These are phyloP conservation scores for Peromyscus maniculatus DNA, from an alignment of 2,113 vertebrate genomes.

Conservation along the genomic window DNA sequence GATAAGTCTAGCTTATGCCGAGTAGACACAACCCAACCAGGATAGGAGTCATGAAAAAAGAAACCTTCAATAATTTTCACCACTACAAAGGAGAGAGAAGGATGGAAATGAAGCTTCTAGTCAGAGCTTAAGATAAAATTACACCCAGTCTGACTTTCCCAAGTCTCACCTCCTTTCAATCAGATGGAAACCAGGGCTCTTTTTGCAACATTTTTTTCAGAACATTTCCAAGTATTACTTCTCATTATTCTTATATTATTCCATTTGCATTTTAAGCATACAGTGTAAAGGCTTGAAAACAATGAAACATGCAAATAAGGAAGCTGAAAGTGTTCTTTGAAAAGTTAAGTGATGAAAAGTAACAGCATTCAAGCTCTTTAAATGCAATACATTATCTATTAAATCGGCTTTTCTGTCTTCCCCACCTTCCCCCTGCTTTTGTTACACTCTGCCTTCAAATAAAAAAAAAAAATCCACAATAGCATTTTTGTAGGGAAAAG, in stretches of 20 bases:
- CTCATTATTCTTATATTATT: slow-evolving; percentile 84
- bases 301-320: slow-evolving; percentile 86
- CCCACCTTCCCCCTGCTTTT: slow-evolving; percentile 69
- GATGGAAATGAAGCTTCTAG: background rate
- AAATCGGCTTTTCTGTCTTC: slow-evolving; percentile 72
- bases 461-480: slow-evolving; percentile 66
- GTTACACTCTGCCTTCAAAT: slow-evolving; percentile 66
- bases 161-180: slow-evolving; percentile 74
- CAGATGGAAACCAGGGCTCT: slow-evolving; percentile 59
- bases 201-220: slow-evolving; percentile 75
- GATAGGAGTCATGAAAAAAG: slow-evolving; percentile 22
- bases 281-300: slow-evolving; percentile 81
- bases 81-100: slow-evolving; percentile 22
- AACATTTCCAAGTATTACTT: slow-evolving; percentile 82
- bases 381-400: slow-evolving; percentile 83
- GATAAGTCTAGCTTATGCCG: background rate
- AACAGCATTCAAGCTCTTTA: slow-evolving; percentile 80
- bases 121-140: slow-evolving; percentile 67
- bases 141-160: slow-evolving; percentile 45
- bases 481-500: slow-evolving; percentile 69
- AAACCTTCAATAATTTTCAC: slow-evolving; percentile 58
- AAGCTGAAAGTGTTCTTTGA: slow-evolving; percentile 81
- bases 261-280: slow-evolving; percentile 84
- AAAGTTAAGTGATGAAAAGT: slow-evolving; percentile 83
- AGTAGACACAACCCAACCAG: background rate